Evolutionary conservation across 2,797 vertebrate species (phyloP).

Genomic region (Neosalanx taihuensis): DNA sequence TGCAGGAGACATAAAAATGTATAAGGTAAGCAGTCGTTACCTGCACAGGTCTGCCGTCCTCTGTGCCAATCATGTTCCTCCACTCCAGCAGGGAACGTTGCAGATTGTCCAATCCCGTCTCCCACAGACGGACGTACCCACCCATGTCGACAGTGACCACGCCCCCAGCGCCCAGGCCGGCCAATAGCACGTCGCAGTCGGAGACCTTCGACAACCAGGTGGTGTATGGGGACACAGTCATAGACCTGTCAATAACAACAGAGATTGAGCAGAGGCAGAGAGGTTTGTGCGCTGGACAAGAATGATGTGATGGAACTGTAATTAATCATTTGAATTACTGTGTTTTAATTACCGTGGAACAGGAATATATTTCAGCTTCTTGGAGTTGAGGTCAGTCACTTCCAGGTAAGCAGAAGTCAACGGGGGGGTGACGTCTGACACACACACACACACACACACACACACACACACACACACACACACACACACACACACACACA

Average conservation of each 20-base stretch:
- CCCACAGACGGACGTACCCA: slow-evolving; percentile 89
- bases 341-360: slow-evolving; percentile 82
- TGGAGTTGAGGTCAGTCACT: slow-evolving; percentile 90
- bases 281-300: not conserved
- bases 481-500: not conserved
- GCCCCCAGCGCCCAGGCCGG: slow-evolving; percentile 76
- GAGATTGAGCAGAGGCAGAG: not conserved
- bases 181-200: slow-evolving; percentile 82
- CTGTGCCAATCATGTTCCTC: slow-evolving; percentile 95
- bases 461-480: slow-evolving; percentile 12
- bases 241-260: slow-evolving; percentile 67
- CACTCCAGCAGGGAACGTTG: slow-evolving; percentile 91
- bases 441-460: slow-evolving; percentile 9
- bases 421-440: slow-evolving; percentile 83
- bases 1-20: not conserved
- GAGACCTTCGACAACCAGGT: slow-evolving; percentile 89
- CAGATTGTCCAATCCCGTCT: slow-evolving; percentile 85
- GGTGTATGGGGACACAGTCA: slow-evolving; percentile 84
- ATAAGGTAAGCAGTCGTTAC: slow-evolving; percentile 57
- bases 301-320: not conserved
- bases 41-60: slow-evolving; percentile 84
- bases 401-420: slow-evolving; percentile 88
- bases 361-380: slow-evolving; percentile 93
- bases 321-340: no score
- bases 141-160: slow-evolving; percentile 92